Evolutionary conservation across 2,797 vertebrate species (phyloP).

Genomic region (Hydrolagus colliei): DNA sequence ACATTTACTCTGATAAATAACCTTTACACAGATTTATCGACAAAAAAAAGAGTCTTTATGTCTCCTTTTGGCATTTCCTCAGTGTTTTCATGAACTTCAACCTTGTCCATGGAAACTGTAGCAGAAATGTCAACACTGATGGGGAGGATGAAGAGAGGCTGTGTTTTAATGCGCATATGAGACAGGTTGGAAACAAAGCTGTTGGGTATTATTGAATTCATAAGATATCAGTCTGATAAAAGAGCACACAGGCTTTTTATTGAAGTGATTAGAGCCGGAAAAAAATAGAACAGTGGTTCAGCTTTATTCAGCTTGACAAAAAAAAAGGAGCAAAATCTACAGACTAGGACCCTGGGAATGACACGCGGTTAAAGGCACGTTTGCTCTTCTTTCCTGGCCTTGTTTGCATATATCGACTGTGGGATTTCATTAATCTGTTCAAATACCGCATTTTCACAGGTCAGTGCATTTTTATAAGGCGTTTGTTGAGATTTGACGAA

Average conservation of each 20-base stretch:
- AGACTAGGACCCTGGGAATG: slow-evolving; percentile 31
- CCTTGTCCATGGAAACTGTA: slow-evolving; percentile 31
- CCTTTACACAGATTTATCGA: slow-evolving; percentile 32
- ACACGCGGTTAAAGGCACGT: slow-evolving; percentile 16
- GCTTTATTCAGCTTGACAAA: slow-evolving; percentile 26
- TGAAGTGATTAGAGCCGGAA: slow-evolving; percentile 25
- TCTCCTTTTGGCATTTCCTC: slow-evolving; percentile 32
- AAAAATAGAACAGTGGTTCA: slow-evolving; percentile 24
- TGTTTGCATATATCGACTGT: slow-evolving; percentile 31
- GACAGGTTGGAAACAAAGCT: slow-evolving; percentile 31
- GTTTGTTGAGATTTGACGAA: slow-evolving; percentile 25
- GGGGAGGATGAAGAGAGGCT: slow-evolving; percentile 30
- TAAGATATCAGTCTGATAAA: slow-evolving; percentile 31
- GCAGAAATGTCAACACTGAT: slow-evolving; percentile 32
- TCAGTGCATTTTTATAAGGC: slow-evolving; percentile 30
- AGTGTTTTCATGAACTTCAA: slow-evolving; percentile 28
- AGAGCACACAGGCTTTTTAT: slow-evolving; percentile 32
- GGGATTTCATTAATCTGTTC: slow-evolving; percentile 32
- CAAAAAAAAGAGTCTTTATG: slow-evolving; percentile 32
- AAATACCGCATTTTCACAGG: slow-evolving; percentile 32
- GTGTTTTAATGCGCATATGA: slow-evolving; percentile 32
- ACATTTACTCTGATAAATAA: slow-evolving; percentile 33
- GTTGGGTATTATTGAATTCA: slow-evolving; percentile 28
- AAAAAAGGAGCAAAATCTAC: slow-evolving; percentile 26
- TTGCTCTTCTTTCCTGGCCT: slow-evolving; percentile 24